Evolutionary conservation across 2,113 vertebrate species (phyloP).

Genomic region (Anoplopoma fimbria): DNA sequence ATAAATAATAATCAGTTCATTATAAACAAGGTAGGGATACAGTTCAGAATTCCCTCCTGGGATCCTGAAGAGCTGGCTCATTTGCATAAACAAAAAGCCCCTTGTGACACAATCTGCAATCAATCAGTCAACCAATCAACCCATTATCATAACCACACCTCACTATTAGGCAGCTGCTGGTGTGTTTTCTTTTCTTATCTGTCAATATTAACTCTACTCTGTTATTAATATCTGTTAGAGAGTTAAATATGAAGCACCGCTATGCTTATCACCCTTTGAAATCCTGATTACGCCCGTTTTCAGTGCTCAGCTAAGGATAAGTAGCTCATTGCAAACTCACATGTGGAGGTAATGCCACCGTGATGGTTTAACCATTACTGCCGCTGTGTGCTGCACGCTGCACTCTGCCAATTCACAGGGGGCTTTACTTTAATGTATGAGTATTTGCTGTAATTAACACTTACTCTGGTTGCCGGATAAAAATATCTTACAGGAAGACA

Average conservation of each 20-base stretch:
- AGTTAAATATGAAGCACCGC: conserved; percentile 6
- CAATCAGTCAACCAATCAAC: conserved; percentile 15
- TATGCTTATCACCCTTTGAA: not conserved
- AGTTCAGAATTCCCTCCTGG: not conserved
- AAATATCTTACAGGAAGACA: conserved; percentile 57
- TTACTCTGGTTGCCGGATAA: conserved; percentile 42
- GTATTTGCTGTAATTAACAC: conserved; percentile 66
- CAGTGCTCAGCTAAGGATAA: conserved; percentile 19
- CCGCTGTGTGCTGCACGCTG: conserved; percentile 37
- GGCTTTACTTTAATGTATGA: conserved; percentile 53
- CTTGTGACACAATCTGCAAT: conserved; percentile 9
- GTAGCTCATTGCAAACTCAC: conserved; percentile 24
- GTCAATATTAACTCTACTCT: not conserved
- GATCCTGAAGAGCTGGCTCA: not conserved
- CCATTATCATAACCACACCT: conserved; percentile 16
- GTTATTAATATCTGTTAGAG: not conserved
- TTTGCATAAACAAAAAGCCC: not conserved
- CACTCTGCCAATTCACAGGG: conserved; percentile 28
- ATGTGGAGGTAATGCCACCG: conserved; percentile 25
- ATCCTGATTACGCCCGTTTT: conserved; percentile 22
- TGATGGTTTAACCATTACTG: conserved; percentile 33
- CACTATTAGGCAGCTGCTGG: conserved; percentile 13
- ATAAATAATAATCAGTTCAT: conserved; percentile 1
- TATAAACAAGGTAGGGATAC: not conserved
- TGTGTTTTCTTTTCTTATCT: conserved; percentile 9